Evolutionary conservation across 2,113 vertebrate species (phyloP).

Genomic region (Chaenogobius annularis): DNA sequence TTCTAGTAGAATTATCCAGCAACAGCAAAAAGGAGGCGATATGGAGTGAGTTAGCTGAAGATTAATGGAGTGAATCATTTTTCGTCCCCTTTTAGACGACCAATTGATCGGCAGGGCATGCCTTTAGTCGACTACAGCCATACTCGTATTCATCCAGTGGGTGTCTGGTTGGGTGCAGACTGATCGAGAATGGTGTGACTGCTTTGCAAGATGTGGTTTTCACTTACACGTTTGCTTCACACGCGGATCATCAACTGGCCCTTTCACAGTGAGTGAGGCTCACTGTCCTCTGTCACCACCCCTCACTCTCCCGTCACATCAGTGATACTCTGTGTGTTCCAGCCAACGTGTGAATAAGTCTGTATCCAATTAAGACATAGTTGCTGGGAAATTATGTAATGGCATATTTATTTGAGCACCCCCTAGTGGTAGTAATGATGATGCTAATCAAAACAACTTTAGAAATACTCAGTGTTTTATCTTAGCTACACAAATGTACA

Average conservation of each 20-base stretch:
- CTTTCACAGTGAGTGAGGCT: conserved; percentile 7
- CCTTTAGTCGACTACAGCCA: not conserved
- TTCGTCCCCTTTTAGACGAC: too few relatives aligned
- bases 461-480: not conserved
- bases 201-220: conserved; percentile 37
- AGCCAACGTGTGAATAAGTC: conserved; percentile 22
- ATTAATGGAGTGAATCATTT: too few relatives aligned
- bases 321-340: conserved; percentile 22
- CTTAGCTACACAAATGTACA: not conserved
- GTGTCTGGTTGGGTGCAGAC: conserved; percentile 20
- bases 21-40: too few relatives aligned
- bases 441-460: conserved; percentile 3
- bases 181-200: conserved; percentile 48
- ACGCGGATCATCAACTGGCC: conserved; percentile 49
- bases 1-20: too few relatives aligned
- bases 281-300: conserved; percentile 5
- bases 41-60: too few relatives aligned
- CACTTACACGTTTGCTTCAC: conserved; percentile 55
- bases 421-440: conserved; percentile 4
- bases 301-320: conserved; percentile 22
- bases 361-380: conserved; percentile 24
- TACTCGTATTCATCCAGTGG: not conserved
- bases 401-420: not conserved
- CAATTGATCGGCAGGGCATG: too few relatives aligned
- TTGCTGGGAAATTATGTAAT: conserved; percentile 7